phyloP scores from a whole-genome alignment of 2,113 vertebrate species.

The Dromaius novaehollandiae region DNA sequence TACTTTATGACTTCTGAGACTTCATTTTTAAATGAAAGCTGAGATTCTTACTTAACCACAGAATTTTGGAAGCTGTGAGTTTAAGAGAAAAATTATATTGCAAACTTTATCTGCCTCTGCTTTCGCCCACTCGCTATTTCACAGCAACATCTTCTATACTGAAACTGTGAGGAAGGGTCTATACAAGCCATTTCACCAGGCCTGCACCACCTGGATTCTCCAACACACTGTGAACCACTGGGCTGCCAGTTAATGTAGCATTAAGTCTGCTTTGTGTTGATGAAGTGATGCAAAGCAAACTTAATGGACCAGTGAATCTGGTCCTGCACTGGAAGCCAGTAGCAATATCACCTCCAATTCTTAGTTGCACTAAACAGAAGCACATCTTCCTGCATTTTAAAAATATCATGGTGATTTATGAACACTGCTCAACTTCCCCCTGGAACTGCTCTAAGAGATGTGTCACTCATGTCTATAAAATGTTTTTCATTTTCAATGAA shows the following conservation, averaged over 20 bases:
- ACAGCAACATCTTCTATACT: neutral
- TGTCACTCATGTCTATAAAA: neutral
- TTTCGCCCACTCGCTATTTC: neutral
- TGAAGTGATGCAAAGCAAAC: neutral
- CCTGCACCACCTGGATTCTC: neutral
- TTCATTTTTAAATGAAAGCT: constrained; percentile 52
- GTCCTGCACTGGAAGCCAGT: neutral
- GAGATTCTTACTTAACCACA: constrained; percentile 45
- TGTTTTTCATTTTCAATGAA: neutral
- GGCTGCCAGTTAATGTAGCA: neutral
- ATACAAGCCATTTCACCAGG: neutral
- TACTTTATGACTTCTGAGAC: constrained; percentile 50
- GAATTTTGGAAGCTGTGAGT: constrained; percentile 27
- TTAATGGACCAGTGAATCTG: neutral
- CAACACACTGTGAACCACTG: neutral
- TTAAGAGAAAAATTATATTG: neutral
- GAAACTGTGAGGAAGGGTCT: neutral
- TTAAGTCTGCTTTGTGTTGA: neutral
- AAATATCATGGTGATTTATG: neutral
- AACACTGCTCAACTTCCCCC: accelerated
- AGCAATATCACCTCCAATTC: neutral
- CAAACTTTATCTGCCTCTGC: neutral
- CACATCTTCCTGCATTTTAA: neutral
- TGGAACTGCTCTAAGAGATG: neutral
- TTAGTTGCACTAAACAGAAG: neutral